Evolutionary conservation across 2,888 invertebrate genomes (phyloP).

Genomic region (Brachyopa scutellaris): DNA sequence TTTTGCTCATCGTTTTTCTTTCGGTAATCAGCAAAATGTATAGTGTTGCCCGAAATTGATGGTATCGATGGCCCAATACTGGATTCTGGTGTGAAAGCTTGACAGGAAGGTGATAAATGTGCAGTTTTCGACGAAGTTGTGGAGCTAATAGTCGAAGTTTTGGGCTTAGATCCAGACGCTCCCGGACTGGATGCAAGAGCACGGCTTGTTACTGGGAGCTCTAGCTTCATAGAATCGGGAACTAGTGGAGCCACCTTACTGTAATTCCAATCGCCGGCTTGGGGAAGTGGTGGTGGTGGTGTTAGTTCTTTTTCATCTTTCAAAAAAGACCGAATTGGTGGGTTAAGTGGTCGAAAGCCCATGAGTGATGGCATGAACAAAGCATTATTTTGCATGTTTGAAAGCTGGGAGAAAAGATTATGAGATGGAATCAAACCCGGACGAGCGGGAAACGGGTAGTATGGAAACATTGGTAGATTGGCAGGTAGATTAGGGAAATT

Average conservation of each 20-base stretch:
- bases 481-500: slow-evolving; percentile 79
- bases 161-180: background rate
- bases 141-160: slow-evolving; percentile 13
- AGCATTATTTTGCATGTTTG: slow-evolving; percentile 73
- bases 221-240: slow-evolving; percentile 78
- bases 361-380: slow-evolving; percentile 67
- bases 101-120: background rate
- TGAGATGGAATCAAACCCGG: slow-evolving; percentile 84
- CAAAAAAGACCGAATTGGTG: slow-evolving; percentile 35
- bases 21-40: slow-evolving; percentile 34
- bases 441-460: slow-evolving; percentile 82
- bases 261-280: slow-evolving; percentile 76
- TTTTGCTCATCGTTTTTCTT: slow-evolving; percentile 39
- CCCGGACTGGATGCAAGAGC: background rate
- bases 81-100: slow-evolving; percentile 5
- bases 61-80: slow-evolving; percentile 20
- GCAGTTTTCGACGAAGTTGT: slow-evolving; percentile 14
- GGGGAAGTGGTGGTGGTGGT: slow-evolving; percentile 37
- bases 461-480: slow-evolving; percentile 77
- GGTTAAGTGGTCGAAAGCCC: slow-evolving; percentile 58
- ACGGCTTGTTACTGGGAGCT: slow-evolving; percentile 60
- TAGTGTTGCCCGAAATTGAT: slow-evolving; percentile 59
- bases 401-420: slow-evolving; percentile 82
- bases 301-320: slow-evolving; percentile 65
- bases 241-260: slow-evolving; percentile 81